Percentiles rank a stretch among this genome's conserved stretches.
Evolutionary conservation across 2,888 invertebrate species (phyloP).

Genomic region (Pterostichus niger): DNA sequence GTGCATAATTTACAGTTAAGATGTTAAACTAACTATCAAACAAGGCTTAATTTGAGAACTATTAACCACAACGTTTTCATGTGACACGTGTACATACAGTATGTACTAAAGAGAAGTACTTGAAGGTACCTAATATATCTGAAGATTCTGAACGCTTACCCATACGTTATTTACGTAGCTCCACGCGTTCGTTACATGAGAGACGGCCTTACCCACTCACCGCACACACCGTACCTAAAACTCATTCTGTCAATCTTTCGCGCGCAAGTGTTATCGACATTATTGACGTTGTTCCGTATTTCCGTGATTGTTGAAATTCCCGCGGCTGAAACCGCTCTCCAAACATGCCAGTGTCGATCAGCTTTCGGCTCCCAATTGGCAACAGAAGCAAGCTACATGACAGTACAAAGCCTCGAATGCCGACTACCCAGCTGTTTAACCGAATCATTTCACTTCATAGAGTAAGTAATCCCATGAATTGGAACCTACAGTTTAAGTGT

Average conservation of each 20-base stretch:
- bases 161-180: too few species aligned
- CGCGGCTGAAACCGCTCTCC: not conserved
- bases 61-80: too few species aligned
- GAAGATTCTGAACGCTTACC: too few species aligned
- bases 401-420: not conserved
- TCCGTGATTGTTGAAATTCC: constrained; percentile 27
- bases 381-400: constrained; percentile 2
- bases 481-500: not conserved
- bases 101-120: too few species aligned
- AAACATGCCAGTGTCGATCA: constrained; percentile 29
- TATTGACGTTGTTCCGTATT: constrained; percentile 24
- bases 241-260: constrained; percentile 16
- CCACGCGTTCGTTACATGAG: too few species aligned
- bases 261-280: constrained; percentile 16
- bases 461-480: not conserved
- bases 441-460: not conserved
- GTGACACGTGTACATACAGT: too few species aligned
- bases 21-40: too few species aligned
- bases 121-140: too few species aligned
- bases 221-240: not conserved
- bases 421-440: not conserved
- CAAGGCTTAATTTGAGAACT: too few species aligned
- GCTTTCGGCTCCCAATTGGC: not conserved
- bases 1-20: too few species aligned
- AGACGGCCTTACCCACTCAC: not conserved